phyloP scores from a whole-genome alignment of 2,888 invertebrate species.

The Branchellion lobata region DNA sequence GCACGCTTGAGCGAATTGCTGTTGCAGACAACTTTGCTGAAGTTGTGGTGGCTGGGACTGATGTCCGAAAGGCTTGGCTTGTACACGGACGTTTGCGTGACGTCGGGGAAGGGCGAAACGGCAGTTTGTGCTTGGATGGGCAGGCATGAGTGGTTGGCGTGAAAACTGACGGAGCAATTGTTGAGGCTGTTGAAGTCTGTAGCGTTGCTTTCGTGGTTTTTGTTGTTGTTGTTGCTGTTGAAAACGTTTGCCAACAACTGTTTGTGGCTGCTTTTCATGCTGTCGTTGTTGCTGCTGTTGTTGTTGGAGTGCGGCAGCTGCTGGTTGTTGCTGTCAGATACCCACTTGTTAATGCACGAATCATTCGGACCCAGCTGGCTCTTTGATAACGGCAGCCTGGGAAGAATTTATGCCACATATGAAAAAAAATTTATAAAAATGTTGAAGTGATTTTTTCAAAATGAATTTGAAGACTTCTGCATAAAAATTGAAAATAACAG shows the following conservation, averaged over 20 bases:
- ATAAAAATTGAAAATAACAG: too few relatives aligned
- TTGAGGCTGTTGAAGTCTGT: not conserved
- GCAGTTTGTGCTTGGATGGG: not conserved
- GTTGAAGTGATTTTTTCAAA: too few relatives aligned
- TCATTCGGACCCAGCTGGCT: too few relatives aligned
- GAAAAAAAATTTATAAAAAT: too few relatives aligned
- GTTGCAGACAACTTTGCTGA: not conserved
- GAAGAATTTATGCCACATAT: too few relatives aligned
- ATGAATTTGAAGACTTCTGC: too few relatives aligned
- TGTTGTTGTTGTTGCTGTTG: not conserved
- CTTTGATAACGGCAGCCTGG: too few relatives aligned
- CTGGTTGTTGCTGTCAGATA: not conserved
- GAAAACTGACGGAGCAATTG: conserved; percentile 2
- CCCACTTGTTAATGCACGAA: too few relatives aligned
- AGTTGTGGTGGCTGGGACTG: not conserved
- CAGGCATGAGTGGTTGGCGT: not conserved
- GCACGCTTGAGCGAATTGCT: not conserved
- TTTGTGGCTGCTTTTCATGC: not conserved
- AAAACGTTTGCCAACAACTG: too few relatives aligned
- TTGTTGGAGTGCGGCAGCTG: not conserved
- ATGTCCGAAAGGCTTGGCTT: not conserved
- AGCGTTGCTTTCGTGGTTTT: too few relatives aligned
- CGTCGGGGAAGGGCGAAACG: not conserved
- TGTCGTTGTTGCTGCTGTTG: not conserved
- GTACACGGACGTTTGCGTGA: not conserved